Percentiles rank a stretch among this genome's conserved stretches.
Conservation (phyloP, 2,797 vertebrate species). For the Lutjanus campechanus region DNA sequence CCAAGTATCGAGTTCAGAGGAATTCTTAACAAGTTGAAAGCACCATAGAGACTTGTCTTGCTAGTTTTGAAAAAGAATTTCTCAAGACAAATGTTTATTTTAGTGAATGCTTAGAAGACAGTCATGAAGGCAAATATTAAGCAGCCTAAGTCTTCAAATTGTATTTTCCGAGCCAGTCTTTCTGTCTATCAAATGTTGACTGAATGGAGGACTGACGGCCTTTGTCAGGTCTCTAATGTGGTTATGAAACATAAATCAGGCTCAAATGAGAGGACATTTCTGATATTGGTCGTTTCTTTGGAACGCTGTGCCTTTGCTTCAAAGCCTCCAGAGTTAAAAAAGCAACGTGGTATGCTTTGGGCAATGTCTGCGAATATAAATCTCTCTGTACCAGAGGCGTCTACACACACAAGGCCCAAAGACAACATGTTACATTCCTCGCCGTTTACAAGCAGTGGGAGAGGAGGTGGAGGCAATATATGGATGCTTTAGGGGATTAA, state of each 20-base stretch:
- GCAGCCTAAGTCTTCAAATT: conserved; percentile 17
- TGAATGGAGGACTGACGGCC: conserved; percentile 29
- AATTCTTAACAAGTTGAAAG: conserved; percentile 65
- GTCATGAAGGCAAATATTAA: conserved; percentile 45
- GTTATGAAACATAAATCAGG: conserved; percentile 73
- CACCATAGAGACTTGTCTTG: conserved; percentile 32
- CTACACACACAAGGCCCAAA: conserved; percentile 76
- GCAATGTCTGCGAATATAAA: conserved; percentile 81
- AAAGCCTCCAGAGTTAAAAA: conserved; percentile 77
- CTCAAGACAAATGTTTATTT: conserved; percentile 67
- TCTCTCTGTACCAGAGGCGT: conserved; percentile 78
- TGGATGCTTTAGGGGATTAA: conserved; percentile 87
- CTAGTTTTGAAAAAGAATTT: conserved; percentile 51
- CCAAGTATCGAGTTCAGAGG: conserved; percentile 72
- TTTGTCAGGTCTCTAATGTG: conserved; percentile 65
- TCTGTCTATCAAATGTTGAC: conserved; percentile 21
- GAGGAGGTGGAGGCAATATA: conserved; percentile 83
- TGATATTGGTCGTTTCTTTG: conserved; percentile 78
- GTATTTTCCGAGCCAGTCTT: conserved; percentile 28
- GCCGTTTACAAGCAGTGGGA: conserved; percentile 80
- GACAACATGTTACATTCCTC: conserved; percentile 85
- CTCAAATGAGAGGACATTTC: conserved; percentile 77
- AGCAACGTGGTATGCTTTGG: conserved; percentile 73
- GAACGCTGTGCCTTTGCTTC: conserved; percentile 71
- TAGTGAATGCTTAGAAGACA: conserved; percentile 42